Evolutionary conservation across 2,797 vertebrate species (phyloP).

Genomic region (Ceryle rudis): DNA sequence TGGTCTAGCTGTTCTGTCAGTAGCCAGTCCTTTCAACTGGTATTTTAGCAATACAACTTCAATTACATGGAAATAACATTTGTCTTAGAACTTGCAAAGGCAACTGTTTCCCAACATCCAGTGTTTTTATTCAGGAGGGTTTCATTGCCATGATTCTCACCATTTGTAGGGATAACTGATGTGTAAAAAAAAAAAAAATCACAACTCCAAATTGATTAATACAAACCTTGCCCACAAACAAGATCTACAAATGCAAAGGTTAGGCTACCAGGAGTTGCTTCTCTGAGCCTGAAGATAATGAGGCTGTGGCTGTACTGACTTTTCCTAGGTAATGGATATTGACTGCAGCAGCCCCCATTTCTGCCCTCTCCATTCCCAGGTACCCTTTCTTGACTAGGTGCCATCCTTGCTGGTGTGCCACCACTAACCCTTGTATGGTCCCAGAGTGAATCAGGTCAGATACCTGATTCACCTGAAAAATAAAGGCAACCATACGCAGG

Average conservation of each 20-base stretch:
- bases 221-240: neutral
- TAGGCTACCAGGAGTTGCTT: neutral
- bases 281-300: neutral
- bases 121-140: neutral
- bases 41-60: slow-evolving; percentile 29
- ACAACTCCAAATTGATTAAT: neutral
- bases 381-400: neutral
- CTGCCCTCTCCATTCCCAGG: neutral
- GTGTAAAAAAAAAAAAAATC: neutral
- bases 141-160: neutral
- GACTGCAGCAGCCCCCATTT: neutral
- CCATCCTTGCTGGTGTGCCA: neutral
- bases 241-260: neutral
- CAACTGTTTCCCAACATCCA: neutral
- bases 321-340: neutral
- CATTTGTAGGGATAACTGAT: neutral
- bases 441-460: neutral
- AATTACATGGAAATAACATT: neutral
- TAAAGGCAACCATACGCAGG: neutral
- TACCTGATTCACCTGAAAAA: neutral
- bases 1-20: neutral
- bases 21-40: neutral
- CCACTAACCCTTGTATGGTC: neutral
- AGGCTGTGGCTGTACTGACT: neutral
- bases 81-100: neutral